Evolutionary conservation across 2,888 invertebrate genomes (phyloP).

Genomic region (Aricia artaxerxes): DNA sequence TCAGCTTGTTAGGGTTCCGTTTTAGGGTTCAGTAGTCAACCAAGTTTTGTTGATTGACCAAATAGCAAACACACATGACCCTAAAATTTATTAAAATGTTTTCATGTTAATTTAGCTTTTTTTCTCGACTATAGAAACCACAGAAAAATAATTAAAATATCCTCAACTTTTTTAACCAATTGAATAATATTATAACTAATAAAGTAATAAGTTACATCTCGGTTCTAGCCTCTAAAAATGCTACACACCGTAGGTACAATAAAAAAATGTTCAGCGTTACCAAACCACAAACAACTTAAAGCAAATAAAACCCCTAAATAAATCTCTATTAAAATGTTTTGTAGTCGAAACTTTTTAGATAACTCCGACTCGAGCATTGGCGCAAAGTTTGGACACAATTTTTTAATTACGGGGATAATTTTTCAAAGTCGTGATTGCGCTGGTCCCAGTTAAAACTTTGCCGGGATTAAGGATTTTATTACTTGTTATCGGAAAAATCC

Average conservation of each 20-base stretch:
- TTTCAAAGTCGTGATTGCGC: conserved; percentile 62
- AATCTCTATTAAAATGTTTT: conserved; percentile 37
- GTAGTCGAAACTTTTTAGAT: conserved; percentile 38
- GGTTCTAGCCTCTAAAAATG: not conserved
- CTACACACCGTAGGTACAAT: not conserved
- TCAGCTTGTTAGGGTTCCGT: too few species aligned
- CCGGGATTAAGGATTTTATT: conserved; percentile 54
- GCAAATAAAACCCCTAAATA: conserved; percentile 27
- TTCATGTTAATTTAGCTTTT: too few species aligned
- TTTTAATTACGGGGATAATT: conserved; percentile 64
- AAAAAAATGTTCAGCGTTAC: not conserved
- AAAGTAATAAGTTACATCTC: too few species aligned
- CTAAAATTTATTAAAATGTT: too few species aligned
- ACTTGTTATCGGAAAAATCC: conserved; percentile 58
- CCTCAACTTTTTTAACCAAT: too few species aligned
- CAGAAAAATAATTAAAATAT: too few species aligned
- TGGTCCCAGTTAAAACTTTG: conserved; percentile 56
- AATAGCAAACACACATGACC: too few species aligned
- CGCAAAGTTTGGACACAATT: conserved; percentile 40
- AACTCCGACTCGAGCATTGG: conserved; percentile 35
- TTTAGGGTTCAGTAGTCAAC: too few species aligned
- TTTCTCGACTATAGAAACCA: too few species aligned
- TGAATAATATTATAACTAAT: too few species aligned
- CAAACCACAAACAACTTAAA: not conserved
- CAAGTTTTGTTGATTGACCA: too few species aligned